Base-by-base conservation (phyloP, 2,888 invertebrate genomes). In the Spodoptera exigua region DNA sequence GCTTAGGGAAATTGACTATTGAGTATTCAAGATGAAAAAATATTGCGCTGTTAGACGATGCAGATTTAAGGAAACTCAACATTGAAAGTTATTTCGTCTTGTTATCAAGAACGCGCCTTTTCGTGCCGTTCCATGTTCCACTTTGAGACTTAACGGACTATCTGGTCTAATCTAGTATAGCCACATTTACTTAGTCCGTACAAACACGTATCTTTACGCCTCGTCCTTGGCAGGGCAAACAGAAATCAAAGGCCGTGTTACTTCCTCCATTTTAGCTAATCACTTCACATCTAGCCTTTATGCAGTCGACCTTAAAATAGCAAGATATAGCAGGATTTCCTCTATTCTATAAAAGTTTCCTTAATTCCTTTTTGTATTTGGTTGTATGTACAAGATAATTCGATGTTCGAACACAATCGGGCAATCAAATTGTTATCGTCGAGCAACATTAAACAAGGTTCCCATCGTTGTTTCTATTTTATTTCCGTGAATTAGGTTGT, bases 401-500 rank as follows among this genome's bases (percentile, higher is more conserved):
- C 56, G 70, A 60, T 68, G 62, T 72, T 76, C 61, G 74, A 61
- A 74, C 64, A 69, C 54, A 78, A 74, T 72, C 72, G 63, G 54
- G 62, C 61, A 74, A 74, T 79, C 72, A 79, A 76, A 79, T 77
- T 61, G 78, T 73, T 77, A 78, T 75, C 79, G 76, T 74, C 52
- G 68, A 72, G 74, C 59, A 67, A 72, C 78, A 74, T 79, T 79
- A 77, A 72, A 61, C 77, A 76, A 69, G 70, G 69, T 78, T 78
- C 70, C 70, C 74, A 80, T 74, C 71, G 75, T 71, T 74, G 68
- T 74, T 74, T 66, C 64, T 63, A 70, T 64, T 76, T 76, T 64
- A 67, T 79, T 74, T 77, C 78, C 65, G 55, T 70, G 58, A 74
- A 79, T 70, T 67, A 77, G 53, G 61, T 58, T 65, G 62, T 77